Evolutionary conservation across 1,140 invertebrate genomes (phyloP), one percentile per base, ranked within the genome.

Genomic region (Notospermus geniculatus): DNA sequence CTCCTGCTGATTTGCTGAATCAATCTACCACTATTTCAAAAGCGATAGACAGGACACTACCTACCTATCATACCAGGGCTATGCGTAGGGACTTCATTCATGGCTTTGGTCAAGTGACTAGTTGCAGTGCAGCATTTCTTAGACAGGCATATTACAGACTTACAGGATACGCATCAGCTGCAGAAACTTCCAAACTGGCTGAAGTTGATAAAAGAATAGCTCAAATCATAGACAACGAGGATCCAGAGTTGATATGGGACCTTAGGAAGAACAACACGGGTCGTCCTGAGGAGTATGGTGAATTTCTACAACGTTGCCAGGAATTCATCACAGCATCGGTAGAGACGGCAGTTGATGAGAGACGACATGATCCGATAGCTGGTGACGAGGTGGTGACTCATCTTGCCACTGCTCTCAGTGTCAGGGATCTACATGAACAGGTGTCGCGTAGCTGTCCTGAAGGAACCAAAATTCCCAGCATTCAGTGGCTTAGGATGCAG

Each of bases 401-500:
- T n/a, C 9, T 50, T 5, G 46, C 46, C 5, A n/a, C 46, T 7
- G 46, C 46, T 7, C n/a, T 50, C 9, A 23, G 19, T n/a, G n/a
- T 50, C n/a, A 19, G 25, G 19, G 19, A 50, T n/a, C 46, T 50
- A n/a, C 46, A 50, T 27, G 25, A 5, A 7, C 19, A 50, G n/a
- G 46, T 50, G 4, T 5, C n/a, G 9, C 4, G n/a, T 4, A 19
- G 5, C 4, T 50, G n/a, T n/a, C 46, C 46, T 7, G 46, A 50
- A 50, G 46, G 46, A 9, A 50, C 46, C 9, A 5, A 5, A 9
- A 50, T 50, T 23, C 46, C 46, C 25, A 23, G 19, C n/a, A 27
- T 7, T 4, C 46, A 50, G 25, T 50, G 46, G 46, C 46, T 50
- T 50, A 50, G 46, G 25, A 5, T 50, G 9, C 46, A 50, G 25